These are phyloP conservation scores for Trachymyrmex cornetzi DNA, from an alignment of 1,140 invertebrate genomes.

Conservation along the genomic window DNA sequence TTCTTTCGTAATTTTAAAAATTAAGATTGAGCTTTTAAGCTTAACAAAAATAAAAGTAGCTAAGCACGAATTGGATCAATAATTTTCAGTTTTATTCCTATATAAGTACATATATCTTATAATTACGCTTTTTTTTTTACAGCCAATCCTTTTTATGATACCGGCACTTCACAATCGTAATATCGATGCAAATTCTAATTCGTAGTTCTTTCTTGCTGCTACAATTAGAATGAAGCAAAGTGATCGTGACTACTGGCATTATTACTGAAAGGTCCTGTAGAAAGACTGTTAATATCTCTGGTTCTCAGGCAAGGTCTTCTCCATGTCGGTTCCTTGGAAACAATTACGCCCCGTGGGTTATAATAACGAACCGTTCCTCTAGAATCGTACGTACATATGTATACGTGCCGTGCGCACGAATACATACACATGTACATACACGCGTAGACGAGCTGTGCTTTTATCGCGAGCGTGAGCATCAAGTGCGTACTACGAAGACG, in stretches of 20 bases:
- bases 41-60: neutral
- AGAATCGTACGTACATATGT: conserved; percentile 69
- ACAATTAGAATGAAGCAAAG: conserved; percentile 64
- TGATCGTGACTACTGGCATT: conserved; percentile 77
- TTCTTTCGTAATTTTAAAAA: neutral
- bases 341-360: conserved; percentile 82
- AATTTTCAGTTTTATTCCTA: neutral
- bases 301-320: conserved; percentile 83
- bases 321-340: conserved; percentile 83
- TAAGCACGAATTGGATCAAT: neutral
- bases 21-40: neutral
- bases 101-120: neutral
- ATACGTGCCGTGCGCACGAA: conserved; percentile 31
- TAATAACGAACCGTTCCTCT: conserved; percentile 82
- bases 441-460: conserved; percentile 54
- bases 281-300: conserved; percentile 74
- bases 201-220: conserved; percentile 32
- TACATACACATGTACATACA: conserved; percentile 9
- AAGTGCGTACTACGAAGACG: conserved; percentile 75
- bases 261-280: conserved; percentile 78
- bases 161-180: neutral
- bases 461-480: conserved; percentile 63
- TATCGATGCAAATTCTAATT: conserved; percentile 12
- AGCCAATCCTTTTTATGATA: neutral
- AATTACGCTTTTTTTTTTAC: neutral